phyloP scores from a whole-genome alignment of 2,888 invertebrate genomes.

The Tenthredo amoena region DNA sequence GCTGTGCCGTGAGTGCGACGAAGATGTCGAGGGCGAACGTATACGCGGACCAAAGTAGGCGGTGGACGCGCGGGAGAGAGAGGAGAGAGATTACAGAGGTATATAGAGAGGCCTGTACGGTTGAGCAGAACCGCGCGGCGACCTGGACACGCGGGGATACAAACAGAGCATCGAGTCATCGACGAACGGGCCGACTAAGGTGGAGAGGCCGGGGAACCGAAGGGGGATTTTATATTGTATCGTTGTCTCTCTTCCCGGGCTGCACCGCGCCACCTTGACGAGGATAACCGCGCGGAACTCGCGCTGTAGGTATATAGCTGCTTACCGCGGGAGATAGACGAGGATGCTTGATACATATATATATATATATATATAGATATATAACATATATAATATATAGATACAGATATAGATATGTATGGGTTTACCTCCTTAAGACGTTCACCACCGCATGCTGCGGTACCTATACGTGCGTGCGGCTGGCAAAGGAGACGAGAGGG shows the following conservation, averaged over 20 bases:
- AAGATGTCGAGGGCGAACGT: not conserved
- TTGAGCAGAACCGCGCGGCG: constrained; percentile 40
- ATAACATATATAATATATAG: not conserved
- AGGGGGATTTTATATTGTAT: constrained; percentile 56
- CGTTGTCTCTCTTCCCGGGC: constrained; percentile 53
- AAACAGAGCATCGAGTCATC: constrained; percentile 73
- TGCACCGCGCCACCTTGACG: constrained; percentile 66
- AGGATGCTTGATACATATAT: not conserved
- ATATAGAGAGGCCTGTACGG: not conserved
- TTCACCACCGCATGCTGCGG: constrained; percentile 16
- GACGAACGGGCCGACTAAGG: constrained; percentile 58
- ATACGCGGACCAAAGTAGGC: constrained; percentile 39
- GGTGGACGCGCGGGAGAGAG: not conserved
- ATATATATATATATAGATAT: not conserved
- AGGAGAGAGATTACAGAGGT: constrained; percentile 15
- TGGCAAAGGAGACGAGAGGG: constrained; percentile 46
- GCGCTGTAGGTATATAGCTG: not conserved
- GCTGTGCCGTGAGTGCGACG: not conserved
- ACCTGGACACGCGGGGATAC: constrained; percentile 60
- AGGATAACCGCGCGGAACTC: constrained; percentile 60
- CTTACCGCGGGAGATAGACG: constrained; percentile 16
- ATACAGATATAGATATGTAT: not conserved
- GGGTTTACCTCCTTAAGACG: constrained; percentile 22
- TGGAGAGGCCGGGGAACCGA: constrained; percentile 48
- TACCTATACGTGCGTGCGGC: constrained; percentile 39